Evolutionary conservation across 1,140 invertebrate species (phyloP).

Genomic region (Thalassaphorura encarpata): DNA sequence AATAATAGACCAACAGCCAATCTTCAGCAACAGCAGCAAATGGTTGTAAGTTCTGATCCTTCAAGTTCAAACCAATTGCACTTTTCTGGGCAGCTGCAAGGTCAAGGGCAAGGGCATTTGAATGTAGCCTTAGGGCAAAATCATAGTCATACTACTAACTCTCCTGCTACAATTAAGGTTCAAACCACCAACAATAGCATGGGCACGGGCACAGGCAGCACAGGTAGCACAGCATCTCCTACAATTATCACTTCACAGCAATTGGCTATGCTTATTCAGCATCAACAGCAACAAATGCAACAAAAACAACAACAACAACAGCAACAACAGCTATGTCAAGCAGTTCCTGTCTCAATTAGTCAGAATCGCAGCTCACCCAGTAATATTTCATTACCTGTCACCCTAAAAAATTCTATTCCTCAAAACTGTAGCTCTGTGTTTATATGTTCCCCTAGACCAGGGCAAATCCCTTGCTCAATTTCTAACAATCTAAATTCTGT

Average conservation of each 20-base stretch:
- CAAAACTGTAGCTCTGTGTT: too few relatives aligned
- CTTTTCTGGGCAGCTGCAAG: too few relatives aligned
- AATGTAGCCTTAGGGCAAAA: too few relatives aligned
- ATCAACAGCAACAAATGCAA: conserved; percentile 31
- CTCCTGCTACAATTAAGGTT: background rate
- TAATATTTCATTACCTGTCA: too few relatives aligned
- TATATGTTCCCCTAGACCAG: background rate
- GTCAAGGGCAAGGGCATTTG: too few relatives aligned
- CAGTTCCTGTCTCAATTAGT: too few relatives aligned
- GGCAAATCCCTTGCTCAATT: background rate
- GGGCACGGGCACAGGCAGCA: too few relatives aligned
- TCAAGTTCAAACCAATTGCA: too few relatives aligned
- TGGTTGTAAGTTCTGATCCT: conserved; percentile 12
- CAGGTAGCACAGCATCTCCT: conserved; percentile 37
- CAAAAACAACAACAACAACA: conserved; percentile 34
- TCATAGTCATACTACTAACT: conserved; percentile 2
- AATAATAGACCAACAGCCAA: too few relatives aligned
- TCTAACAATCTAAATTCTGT: background rate
- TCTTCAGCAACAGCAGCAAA: too few relatives aligned
- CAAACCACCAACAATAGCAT: conserved; percentile 1
- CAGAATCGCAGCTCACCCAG: background rate
- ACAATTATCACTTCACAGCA: conserved; percentile 41
- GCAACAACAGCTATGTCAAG: conserved; percentile 17
- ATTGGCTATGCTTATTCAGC: conserved; percentile 35
- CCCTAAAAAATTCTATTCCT: too few relatives aligned